Evolutionary conservation across 1,140 invertebrate genomes (phyloP).

Genomic region (Cydia amplana): DNA sequence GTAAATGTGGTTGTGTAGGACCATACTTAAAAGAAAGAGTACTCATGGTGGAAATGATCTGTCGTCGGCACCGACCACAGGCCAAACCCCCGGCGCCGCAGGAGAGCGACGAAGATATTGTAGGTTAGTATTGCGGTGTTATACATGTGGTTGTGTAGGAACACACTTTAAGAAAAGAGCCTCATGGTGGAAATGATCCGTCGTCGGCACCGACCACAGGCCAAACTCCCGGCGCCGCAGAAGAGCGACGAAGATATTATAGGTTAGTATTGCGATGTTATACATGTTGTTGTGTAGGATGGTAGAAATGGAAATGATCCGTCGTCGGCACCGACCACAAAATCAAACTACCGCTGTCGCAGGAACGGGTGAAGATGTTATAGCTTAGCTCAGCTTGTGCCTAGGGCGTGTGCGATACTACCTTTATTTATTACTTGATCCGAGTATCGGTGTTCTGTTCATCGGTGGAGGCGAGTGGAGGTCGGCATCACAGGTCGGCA

Average conservation of each 20-base stretch:
- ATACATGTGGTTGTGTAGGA: too few species aligned
- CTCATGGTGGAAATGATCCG: constrained; percentile 97
- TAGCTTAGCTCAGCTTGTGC: too few species aligned
- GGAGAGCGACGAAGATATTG: too few species aligned
- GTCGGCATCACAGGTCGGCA: constrained; percentile 72
- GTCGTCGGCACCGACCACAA: constrained; percentile 88
- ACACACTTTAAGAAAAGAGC: too few species aligned
- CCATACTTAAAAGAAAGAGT: constrained; percentile 91
- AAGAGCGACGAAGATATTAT: constrained; percentile 60
- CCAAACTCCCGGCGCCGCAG: constrained; percentile 52
- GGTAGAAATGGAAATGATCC: constrained; percentile 96
- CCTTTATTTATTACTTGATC: too few species aligned
- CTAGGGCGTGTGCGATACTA: too few species aligned
- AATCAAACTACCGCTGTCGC: constrained; percentile 52
- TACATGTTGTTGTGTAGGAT: constrained; percentile 93
- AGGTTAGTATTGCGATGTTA: constrained; percentile 41
- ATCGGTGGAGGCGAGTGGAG: too few species aligned
- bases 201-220: constrained; percentile 86
- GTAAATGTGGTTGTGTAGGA: constrained; percentile 91
- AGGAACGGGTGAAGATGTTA: constrained; percentile 61
- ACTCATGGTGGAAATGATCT: constrained; percentile 95
- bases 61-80: constrained; percentile 88
- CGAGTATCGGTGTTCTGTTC: too few species aligned
- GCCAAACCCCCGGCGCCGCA: too few species aligned
- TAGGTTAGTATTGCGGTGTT: too few species aligned